A percentile compares a stretch with the other conserved stretches of the same genome.
Conservation (phyloP, 2,888 invertebrate genomes). For the Leucophenga montana region DNA sequence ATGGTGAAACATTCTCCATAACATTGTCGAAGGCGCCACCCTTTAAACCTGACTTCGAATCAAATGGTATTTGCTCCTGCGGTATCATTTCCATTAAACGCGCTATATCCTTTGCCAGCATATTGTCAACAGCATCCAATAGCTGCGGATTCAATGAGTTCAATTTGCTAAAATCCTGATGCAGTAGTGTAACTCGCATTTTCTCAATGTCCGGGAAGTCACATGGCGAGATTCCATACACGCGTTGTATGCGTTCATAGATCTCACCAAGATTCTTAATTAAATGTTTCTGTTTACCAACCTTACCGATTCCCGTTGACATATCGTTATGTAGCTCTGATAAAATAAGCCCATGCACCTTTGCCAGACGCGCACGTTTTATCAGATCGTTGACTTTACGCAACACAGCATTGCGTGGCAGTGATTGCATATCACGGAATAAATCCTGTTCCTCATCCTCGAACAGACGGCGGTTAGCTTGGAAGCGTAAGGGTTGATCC, state of each 20-base stretch:
- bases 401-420: constrained; percentile 96
- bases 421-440: constrained; percentile 93
- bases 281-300: constrained; percentile 96
- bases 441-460: constrained; percentile 97
- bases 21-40: constrained; percentile 98
- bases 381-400: constrained; percentile 98
- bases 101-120: constrained; percentile 97
- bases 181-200: constrained; percentile 91
- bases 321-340: constrained; percentile 95
- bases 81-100: constrained; percentile 97
- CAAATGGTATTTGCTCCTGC: constrained; percentile 83
- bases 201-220: constrained; percentile 98
- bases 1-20: constrained; percentile 89
- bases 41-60: constrained; percentile 79
- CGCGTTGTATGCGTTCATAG: constrained; percentile 91
- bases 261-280: constrained; percentile 94
- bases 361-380: constrained; percentile 95
- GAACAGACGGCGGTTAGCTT: constrained; percentile 92
- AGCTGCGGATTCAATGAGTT: constrained; percentile 91
- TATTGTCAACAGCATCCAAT: constrained; percentile 93
- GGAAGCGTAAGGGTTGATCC: constrained; percentile 96
- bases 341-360: constrained; percentile 99
- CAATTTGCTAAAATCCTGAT: constrained; percentile 96
- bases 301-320: constrained; percentile 98
- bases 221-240: constrained; percentile 96